Base-by-base conservation (phyloP, 2,797 vertebrate species). In the Poeciliopsis infans region DNA sequence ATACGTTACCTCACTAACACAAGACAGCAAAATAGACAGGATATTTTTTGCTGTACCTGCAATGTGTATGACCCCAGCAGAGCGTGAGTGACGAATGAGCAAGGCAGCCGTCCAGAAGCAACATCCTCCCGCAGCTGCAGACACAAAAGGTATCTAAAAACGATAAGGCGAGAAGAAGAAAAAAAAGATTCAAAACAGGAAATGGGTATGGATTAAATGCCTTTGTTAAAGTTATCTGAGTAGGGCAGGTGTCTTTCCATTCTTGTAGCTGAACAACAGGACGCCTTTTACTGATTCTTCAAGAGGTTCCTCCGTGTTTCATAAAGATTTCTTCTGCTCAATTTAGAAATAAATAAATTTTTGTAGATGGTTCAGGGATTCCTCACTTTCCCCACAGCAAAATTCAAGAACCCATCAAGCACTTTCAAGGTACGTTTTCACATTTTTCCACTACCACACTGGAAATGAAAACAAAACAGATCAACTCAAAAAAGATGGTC, bases 61-160 rank as follows among this genome's bases (percentile, higher is more conserved):
- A 99, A 88, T 0, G 96, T 96, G 83, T 98, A 99, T 0, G 98
- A 99, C 31, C 98, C 97, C 85, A 99, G 96, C 79, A 99, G 95
- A 76, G 98, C 94, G 0, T 98, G 97, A 43, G 98, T 99, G 91
- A 99, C 97, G 78, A 99, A 98, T 0, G 98, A 99, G 85, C 98
- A 99, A 0, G 98, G 98, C 88, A 99, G 95, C 3, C 97, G 96
- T 36, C 98, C 97, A 4, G 96, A 97, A 25, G 94, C 91, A 64
- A 99, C 96, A 86, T 99, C 98, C 90, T 99, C 96, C 59, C 98
- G 96, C 76, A 99, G 96, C 93, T 99, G 98, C 90, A 99, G 97
- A 95, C 98, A 99, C 93, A 99, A 89, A 91, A 97, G 97, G 90
- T 99, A 99, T 94, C 98, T 99, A 83, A 72, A 53, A 64, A 75